These are phyloP conservation scores for Podarcis siculus DNA, from an alignment of 2,797 vertebrate species.

Conservation along the genomic window DNA sequence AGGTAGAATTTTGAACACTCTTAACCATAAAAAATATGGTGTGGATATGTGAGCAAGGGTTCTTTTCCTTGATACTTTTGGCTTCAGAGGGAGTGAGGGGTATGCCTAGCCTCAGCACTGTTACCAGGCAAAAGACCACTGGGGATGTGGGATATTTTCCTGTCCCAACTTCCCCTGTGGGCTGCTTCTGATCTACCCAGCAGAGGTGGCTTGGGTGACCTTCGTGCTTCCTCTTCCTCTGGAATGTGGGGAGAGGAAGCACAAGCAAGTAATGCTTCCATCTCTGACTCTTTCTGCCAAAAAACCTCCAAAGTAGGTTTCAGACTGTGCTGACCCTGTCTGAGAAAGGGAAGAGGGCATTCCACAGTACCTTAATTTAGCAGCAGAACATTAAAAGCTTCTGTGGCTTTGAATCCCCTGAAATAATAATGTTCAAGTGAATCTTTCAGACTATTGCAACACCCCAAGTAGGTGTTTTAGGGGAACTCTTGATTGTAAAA, in stretches of 20 bases:
- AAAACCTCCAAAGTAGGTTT: not conserved
- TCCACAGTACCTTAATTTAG: not conserved
- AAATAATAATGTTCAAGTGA: not conserved
- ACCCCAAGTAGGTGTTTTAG: not conserved
- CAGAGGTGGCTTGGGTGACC: not conserved
- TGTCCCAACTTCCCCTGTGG: not conserved
- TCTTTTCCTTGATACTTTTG: no score
- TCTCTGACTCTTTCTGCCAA: not conserved
- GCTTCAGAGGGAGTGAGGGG: no score
- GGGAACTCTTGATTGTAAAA: not conserved
- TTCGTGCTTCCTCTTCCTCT: not conserved
- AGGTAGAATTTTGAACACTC: no score
- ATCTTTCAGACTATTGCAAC: not conserved
- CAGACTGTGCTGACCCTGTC: no score
- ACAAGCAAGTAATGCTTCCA: not conserved
- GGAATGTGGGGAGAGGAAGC: not conserved
- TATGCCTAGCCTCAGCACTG: no score
- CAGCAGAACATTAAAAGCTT: no score
- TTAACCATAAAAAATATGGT: no score
- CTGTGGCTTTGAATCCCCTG: not conserved
- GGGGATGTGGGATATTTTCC: not conserved
- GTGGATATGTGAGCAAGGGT: no score
- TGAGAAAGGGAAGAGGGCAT: not conserved
- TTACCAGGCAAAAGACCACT: no score
- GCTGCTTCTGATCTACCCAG: not conserved